Conservation (phyloP, 1,140 invertebrate genomes). For the Propsilocerus akamusi region DNA sequence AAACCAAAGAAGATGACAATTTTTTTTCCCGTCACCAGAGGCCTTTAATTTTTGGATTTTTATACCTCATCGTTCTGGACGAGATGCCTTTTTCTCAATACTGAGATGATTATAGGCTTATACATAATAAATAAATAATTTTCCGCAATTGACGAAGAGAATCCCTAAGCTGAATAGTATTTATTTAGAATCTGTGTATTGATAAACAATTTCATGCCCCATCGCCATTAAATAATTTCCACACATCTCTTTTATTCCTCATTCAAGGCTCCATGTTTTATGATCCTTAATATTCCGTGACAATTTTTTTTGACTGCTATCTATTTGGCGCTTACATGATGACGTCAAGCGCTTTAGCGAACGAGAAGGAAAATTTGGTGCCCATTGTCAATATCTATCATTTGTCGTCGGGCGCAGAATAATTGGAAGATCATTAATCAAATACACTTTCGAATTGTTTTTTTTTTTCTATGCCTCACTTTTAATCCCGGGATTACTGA, state of each 20-base stretch:
- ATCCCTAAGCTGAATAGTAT: too few species aligned
- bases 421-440: not conserved
- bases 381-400: not conserved
- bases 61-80: not conserved
- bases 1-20: too few species aligned
- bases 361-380: not conserved
- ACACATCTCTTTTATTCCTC: not conserved
- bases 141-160: not conserved
- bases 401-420: not conserved
- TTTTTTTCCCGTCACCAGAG: not conserved
- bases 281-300: constrained; percentile 1
- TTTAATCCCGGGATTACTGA: too few species aligned
- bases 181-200: too few species aligned
- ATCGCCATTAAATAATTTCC: not conserved
- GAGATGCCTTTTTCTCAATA: not conserved
- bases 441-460: not conserved
- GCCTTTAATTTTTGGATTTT: not conserved
- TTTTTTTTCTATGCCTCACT: too few species aligned
- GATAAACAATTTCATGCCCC: constrained; percentile 1
- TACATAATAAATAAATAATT: not conserved
- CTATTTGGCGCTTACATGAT: not conserved
- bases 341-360: not conserved
- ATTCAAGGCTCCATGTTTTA: not conserved
- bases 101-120: not conserved
- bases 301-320: not conserved